Conservation (phyloP, 92 coral and sea anemone genomes). For the Zoanthus solanderi region DNA sequence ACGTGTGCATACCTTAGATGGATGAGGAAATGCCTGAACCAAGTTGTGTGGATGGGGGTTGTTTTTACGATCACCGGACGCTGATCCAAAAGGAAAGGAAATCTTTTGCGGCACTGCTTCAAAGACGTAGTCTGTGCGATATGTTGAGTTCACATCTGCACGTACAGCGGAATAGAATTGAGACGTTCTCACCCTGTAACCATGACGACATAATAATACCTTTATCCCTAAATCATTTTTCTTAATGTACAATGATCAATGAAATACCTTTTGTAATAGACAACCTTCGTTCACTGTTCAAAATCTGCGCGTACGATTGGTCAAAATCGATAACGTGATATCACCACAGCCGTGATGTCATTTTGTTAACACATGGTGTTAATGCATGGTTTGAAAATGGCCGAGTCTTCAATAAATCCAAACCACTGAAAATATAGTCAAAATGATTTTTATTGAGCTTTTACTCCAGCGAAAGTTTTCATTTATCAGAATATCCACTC, state of each 20-base stretch:
- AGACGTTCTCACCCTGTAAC: slow-evolving; percentile 76
- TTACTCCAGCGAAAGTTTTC: no score
- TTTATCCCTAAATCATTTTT: neutral
- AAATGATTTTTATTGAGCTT: no score
- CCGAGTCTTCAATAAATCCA: no score
- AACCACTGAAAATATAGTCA: no score
- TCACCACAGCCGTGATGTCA: no score
- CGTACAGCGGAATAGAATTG: slow-evolving; percentile 79
- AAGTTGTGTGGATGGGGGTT: slow-evolving; percentile 92
- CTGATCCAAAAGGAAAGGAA: slow-evolving; percentile 68
- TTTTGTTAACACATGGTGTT: no score
- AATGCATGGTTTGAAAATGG: no score
- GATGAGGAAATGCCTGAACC: slow-evolving; percentile 80
- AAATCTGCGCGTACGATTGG: no score
- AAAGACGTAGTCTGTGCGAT: slow-evolving; percentile 70
- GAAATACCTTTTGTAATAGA: no score
- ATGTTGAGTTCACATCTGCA: slow-evolving; percentile 73
- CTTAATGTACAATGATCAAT: neutral
- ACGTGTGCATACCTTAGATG: slow-evolving; percentile 62
- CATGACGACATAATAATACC: neutral
- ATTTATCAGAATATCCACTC: no score
- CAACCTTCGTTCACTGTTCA: no score
- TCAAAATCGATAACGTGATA: no score
- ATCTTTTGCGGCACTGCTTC: slow-evolving; percentile 50
- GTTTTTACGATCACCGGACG: slow-evolving; percentile 80